These are phyloP conservation scores for Stenodera caucasica DNA, from an alignment of 2,888 invertebrate genomes.

Conservation along the genomic window DNA sequence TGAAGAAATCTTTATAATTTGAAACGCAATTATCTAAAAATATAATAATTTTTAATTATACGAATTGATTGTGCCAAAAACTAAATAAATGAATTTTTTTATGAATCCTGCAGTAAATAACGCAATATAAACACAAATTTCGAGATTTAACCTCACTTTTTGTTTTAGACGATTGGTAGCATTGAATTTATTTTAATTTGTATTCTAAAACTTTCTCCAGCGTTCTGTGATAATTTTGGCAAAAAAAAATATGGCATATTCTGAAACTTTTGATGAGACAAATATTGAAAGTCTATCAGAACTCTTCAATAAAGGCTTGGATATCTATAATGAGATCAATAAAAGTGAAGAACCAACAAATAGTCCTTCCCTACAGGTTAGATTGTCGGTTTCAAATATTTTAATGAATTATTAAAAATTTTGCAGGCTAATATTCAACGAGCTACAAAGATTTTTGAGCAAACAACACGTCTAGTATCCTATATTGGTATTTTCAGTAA, in stretches of 20 bases:
- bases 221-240: background rate
- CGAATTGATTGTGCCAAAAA: no score
- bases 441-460: conserved; percentile 75
- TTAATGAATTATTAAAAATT: conserved; percentile 17
- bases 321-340: conserved; percentile 67
- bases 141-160: background rate
- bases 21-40: background rate
- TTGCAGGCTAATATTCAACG: conserved; percentile 71
- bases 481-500: conserved; percentile 78
- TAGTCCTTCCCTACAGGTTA: conserved; percentile 70
- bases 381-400: conserved; percentile 15
- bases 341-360: conserved; percentile 72
- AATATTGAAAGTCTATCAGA: conserved; percentile 16
- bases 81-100: no score
- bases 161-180: background rate
- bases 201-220: background rate
- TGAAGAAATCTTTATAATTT: no score
- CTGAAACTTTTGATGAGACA: conserved; percentile 5
- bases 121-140: no score
- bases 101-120: no score
- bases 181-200: background rate
- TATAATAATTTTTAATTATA: no score
- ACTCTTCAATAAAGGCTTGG: conserved; percentile 71
- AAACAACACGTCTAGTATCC: conserved; percentile 80
- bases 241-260: conserved; percentile 17